Evolutionary conservation across 2,797 vertebrate species (phyloP).

Genomic region (Philypnodon macrostomus): DNA sequence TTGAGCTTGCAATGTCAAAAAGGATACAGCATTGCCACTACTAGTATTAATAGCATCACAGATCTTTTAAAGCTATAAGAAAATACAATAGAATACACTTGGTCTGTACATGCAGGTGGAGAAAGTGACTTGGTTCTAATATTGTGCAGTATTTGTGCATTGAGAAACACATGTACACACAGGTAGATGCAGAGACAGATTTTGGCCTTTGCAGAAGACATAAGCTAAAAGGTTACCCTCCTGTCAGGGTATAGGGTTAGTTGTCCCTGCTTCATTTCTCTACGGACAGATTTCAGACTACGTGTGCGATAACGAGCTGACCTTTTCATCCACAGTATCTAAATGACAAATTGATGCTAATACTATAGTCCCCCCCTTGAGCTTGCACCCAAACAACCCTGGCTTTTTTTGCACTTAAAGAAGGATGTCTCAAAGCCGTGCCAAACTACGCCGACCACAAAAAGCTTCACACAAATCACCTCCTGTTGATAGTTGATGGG

Average conservation of each 20-base stretch:
- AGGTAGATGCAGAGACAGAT: slow-evolving; percentile 41
- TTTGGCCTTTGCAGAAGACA: slow-evolving; percentile 68
- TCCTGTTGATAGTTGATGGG: slow-evolving; percentile 35
- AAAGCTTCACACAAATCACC: slow-evolving; percentile 39
- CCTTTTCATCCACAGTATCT: slow-evolving; percentile 56
- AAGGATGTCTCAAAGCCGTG: slow-evolving; percentile 3
- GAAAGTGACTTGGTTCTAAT: too few species aligned
- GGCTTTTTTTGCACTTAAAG: slow-evolving; percentile 13
- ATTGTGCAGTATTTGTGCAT: slow-evolving; percentile 7
- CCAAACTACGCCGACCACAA: not conserved
- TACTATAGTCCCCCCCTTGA: slow-evolving; percentile 21
- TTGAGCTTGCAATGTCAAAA: too few species aligned
- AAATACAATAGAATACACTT: too few species aligned
- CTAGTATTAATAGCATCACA: too few species aligned
- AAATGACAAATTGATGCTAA: slow-evolving; percentile 63
- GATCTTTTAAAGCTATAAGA: too few species aligned
- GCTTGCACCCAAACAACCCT: slow-evolving; percentile 18
- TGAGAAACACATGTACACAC: slow-evolving; percentile 8
- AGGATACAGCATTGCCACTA: too few species aligned
- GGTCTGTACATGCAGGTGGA: too few species aligned
- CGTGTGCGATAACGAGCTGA: slow-evolving; percentile 56
- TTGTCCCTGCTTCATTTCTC: slow-evolving; percentile 32
- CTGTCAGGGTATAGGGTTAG: slow-evolving; percentile 44
- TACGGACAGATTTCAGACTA: slow-evolving; percentile 44
- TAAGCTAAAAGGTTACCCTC: slow-evolving; percentile 61